Conservation (phyloP, 2,888 invertebrate species). For the Diplazon laetatorius region DNA sequence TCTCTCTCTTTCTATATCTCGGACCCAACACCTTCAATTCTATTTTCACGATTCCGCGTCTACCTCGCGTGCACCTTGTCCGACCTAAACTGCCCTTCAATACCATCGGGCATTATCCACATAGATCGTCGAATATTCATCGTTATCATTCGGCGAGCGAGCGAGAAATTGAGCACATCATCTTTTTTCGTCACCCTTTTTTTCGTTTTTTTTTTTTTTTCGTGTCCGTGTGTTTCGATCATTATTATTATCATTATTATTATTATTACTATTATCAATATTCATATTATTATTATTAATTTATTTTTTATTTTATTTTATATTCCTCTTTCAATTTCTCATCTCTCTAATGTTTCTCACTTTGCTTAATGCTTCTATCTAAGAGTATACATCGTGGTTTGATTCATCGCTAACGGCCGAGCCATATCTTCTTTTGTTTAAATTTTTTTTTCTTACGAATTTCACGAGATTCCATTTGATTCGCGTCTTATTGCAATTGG, state of each 20-base stretch:
- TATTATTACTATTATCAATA: too few species aligned
- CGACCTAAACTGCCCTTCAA: not conserved
- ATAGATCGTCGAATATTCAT: not conserved
- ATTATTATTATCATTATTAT: too few species aligned
- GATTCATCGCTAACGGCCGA: slow-evolving; percentile 79
- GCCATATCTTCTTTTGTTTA: too few species aligned
- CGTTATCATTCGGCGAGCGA: slow-evolving; percentile 14
- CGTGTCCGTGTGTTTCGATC: too few species aligned
- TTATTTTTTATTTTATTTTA: not conserved
- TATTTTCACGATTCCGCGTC: not conserved
- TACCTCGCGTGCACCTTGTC: too few species aligned
- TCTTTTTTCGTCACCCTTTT: slow-evolving; percentile 39
- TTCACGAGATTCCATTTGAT: slow-evolving; percentile 78
- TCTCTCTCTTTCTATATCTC: too few species aligned
- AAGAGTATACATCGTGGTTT: slow-evolving; percentile 76
- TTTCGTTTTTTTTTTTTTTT: not conserved
- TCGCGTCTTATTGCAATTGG: slow-evolving; percentile 77
- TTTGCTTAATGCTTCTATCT: slow-evolving; percentile 45
- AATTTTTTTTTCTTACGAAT: slow-evolving; percentile 72
- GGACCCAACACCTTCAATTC: not conserved
- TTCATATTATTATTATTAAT: too few species aligned
- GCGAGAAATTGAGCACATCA: too few species aligned
- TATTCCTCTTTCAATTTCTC: slow-evolving; percentile 46
- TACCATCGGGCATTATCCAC: slow-evolving; percentile 1
- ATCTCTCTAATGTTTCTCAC: slow-evolving; percentile 48